These are phyloP conservation scores for Tetheella fluctuosa DNA, from an alignment of 2,888 invertebrate species.

Conservation along the genomic window DNA sequence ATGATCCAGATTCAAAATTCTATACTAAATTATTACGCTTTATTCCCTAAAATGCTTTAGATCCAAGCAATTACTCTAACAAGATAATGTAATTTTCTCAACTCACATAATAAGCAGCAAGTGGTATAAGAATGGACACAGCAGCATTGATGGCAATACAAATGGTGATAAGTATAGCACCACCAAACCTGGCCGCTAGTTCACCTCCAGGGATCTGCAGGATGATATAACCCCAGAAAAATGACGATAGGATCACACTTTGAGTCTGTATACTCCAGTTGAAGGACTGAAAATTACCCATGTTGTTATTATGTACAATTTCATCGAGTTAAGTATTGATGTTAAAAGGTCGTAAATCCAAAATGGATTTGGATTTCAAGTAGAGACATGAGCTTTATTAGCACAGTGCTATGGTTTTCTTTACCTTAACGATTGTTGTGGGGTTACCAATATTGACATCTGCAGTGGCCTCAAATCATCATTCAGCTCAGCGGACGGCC, in stretches of 20 bases:
- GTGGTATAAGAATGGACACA: slow-evolving; percentile 39
- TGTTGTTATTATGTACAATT: not conserved
- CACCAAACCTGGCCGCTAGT: slow-evolving; percentile 87
- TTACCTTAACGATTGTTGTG: too few relatives aligned
- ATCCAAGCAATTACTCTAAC: not conserved
- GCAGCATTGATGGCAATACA: slow-evolving; percentile 59
- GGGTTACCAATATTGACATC: too few relatives aligned
- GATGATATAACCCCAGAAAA: slow-evolving; percentile 86
- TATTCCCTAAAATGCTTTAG: not conserved
- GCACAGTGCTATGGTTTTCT: too few relatives aligned
- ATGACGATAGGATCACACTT: slow-evolving; percentile 75
- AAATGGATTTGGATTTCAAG: too few relatives aligned
- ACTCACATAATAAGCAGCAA: slow-evolving; percentile 45
- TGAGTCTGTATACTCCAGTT: slow-evolving; percentile 79
- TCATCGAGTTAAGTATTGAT: not conserved
- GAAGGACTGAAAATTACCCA: slow-evolving; percentile 41
- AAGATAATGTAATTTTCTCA: not conserved
- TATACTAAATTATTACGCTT: too few relatives aligned
- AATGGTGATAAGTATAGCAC: slow-evolving; percentile 81
- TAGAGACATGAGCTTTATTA: too few relatives aligned
- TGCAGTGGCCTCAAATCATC: too few relatives aligned
- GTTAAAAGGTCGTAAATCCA: too few relatives aligned
- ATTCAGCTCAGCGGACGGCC: too few relatives aligned
- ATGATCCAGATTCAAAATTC: too few relatives aligned
- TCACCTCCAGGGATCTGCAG: slow-evolving; percentile 87